Percentiles rank a stretch among this genome's conserved stretches.
Evolutionary conservation across 1,140 invertebrate species (phyloP).

Genomic region (Teleopsis dalmanni): DNA sequence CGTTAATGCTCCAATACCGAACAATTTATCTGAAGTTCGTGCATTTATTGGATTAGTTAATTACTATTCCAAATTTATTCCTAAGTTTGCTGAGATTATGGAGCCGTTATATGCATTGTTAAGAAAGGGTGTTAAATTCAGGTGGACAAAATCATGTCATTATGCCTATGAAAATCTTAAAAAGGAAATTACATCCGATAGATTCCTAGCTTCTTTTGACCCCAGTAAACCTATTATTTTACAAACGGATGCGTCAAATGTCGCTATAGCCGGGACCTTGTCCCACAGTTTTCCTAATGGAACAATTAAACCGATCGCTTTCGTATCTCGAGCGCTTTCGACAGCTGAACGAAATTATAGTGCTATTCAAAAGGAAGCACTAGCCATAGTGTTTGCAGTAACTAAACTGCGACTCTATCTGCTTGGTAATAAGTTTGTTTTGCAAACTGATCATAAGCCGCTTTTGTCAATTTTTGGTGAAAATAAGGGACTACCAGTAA

Average conservation of each 20-base stretch:
- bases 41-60: conserved; percentile 36
- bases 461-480: conserved; percentile 44
- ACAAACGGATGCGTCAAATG: conserved; percentile 13
- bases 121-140: conserved; percentile 20
- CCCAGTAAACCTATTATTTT: conserved; percentile 15
- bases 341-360: conserved; percentile 46
- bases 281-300: conserved; percentile 16
- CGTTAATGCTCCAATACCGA: conserved; percentile 18
- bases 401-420: conserved; percentile 50
- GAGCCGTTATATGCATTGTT: conserved; percentile 20
- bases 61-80: conserved; percentile 32
- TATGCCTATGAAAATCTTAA: conserved; percentile 24
- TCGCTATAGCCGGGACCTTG: conserved; percentile 14
- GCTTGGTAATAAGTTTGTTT: conserved; percentile 46
- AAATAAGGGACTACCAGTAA: conserved; percentile 28
- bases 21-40: conserved; percentile 23
- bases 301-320: conserved; percentile 39
- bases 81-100: conserved; percentile 27
- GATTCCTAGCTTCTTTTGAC: conserved; percentile 13
- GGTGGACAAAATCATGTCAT: conserved; percentile 22
- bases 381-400: conserved; percentile 50
- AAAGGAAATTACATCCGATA: conserved; percentile 22
- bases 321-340: conserved; percentile 43
- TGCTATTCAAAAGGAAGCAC: conserved; percentile 50
- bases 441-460: conserved; percentile 49